These are phyloP conservation scores for Hypocryptadius cinnamomeus DNA, from an alignment of 2,113 vertebrate species.

Conservation along the genomic window DNA sequence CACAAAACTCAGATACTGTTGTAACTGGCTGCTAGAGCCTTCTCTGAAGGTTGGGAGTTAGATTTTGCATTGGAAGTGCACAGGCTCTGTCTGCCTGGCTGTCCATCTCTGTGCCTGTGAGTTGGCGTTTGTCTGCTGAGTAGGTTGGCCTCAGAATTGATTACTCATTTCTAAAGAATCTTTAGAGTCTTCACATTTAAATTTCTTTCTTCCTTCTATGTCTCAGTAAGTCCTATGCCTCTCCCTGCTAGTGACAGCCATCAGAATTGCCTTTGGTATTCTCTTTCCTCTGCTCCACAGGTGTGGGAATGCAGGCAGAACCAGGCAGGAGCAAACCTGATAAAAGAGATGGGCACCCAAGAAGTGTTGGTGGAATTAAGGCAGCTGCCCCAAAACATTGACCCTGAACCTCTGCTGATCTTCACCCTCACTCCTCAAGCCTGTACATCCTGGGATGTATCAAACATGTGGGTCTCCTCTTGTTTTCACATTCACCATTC, in stretches of 20 bases:
- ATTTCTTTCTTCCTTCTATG: background rate
- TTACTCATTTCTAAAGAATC: background rate
- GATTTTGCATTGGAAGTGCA: background rate
- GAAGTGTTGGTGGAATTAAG: background rate
- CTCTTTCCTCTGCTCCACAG: background rate
- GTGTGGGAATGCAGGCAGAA: background rate
- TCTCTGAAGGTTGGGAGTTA: background rate
- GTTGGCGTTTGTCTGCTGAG: fast-evolving
- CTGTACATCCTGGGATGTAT: background rate
- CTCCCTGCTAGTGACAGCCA: background rate
- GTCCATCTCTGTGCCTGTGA: background rate
- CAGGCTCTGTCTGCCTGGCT: background rate
- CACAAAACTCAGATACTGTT: background rate
- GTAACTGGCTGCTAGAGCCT: background rate
- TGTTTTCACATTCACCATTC: background rate
- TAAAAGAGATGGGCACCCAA: background rate
- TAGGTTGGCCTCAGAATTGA: background rate
- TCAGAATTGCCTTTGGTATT: background rate
- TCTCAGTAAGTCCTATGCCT: background rate
- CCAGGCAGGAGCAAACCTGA: background rate
- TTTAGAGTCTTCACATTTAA: background rate
- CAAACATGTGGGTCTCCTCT: fast-evolving
- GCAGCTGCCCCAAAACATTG: background rate
- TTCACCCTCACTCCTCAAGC: background rate
- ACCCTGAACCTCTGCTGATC: background rate